Evolutionary conservation across 1,140 invertebrate species (phyloP).

Genomic region (Diorhabda carinulata): DNA sequence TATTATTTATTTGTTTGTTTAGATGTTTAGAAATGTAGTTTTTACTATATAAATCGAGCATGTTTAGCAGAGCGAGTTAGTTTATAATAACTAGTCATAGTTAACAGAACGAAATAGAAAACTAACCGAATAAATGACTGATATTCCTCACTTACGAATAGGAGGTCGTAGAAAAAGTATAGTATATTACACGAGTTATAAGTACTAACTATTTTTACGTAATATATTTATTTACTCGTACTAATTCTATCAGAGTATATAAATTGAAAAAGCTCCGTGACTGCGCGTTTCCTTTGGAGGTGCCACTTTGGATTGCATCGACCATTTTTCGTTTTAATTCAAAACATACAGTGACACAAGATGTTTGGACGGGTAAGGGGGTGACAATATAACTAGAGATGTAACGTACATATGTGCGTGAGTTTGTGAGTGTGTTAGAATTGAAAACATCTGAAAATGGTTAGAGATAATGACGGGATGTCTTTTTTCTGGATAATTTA

Average conservation of each 20-base stretch:
- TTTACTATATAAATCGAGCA: too few species aligned
- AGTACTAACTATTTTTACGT: too few species aligned
- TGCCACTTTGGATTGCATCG: slow-evolving; percentile 1
- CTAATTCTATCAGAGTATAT: neutral
- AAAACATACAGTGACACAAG: neutral
- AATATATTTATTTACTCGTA: neutral
- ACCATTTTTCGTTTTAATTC: slow-evolving; percentile 1
- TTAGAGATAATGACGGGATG: neutral
- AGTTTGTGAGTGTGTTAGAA: neutral
- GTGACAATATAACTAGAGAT: neutral
- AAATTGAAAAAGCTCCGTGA: neutral
- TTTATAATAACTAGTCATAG: too few species aligned
- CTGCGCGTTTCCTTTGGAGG: slow-evolving; percentile 1
- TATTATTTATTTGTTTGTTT: too few species aligned
- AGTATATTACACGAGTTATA: too few species aligned
- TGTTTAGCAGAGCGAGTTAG: too few species aligned
- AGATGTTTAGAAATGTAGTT: too few species aligned
- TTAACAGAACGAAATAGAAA: too few species aligned
- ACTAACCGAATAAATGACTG: too few species aligned
- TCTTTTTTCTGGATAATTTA: neutral
- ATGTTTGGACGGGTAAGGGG: neutral
- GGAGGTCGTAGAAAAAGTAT: too few species aligned
- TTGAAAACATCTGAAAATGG: slow-evolving; percentile 1
- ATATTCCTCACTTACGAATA: too few species aligned
- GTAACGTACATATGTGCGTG: neutral